Conservation (phyloP, 2,113 vertebrate species). For the Burhinus oedicnemus region DNA sequence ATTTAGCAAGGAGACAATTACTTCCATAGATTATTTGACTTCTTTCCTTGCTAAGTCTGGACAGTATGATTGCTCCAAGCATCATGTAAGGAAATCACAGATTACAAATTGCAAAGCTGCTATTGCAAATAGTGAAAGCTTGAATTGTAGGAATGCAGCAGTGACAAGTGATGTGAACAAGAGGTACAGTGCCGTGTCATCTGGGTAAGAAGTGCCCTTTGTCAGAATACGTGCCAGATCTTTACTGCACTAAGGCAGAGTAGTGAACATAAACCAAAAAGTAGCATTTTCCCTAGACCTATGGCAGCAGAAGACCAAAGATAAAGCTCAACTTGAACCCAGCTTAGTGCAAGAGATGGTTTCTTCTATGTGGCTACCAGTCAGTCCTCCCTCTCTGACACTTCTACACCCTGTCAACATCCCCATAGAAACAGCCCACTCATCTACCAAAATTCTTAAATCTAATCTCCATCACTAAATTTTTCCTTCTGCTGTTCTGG, state of each 20-base stretch:
- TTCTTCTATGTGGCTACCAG: background rate
- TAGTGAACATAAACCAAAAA: background rate
- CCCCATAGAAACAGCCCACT: background rate
- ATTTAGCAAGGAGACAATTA: background rate
- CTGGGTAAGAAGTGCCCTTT: background rate
- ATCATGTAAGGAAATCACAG: background rate
- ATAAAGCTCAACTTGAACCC: background rate
- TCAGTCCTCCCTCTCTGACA: background rate
- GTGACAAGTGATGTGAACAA: background rate
- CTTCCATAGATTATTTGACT: background rate
- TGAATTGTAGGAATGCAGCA: background rate
- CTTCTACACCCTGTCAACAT: background rate
- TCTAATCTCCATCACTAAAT: slow-evolving; percentile 16
- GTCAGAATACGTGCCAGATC: background rate
- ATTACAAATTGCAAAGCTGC: background rate
- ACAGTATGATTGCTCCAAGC: background rate
- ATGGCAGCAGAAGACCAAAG: background rate
- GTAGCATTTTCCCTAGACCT: background rate
- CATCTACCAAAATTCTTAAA: background rate
- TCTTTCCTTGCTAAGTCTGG: background rate
- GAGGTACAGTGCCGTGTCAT: background rate
- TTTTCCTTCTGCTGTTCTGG: background rate
- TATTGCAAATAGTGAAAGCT: background rate
- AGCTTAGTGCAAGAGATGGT: background rate
- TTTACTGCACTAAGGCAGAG: background rate